These are phyloP conservation scores for Heliconius congener DNA, from an alignment of 1,140 invertebrate species.

Conservation along the genomic window DNA sequence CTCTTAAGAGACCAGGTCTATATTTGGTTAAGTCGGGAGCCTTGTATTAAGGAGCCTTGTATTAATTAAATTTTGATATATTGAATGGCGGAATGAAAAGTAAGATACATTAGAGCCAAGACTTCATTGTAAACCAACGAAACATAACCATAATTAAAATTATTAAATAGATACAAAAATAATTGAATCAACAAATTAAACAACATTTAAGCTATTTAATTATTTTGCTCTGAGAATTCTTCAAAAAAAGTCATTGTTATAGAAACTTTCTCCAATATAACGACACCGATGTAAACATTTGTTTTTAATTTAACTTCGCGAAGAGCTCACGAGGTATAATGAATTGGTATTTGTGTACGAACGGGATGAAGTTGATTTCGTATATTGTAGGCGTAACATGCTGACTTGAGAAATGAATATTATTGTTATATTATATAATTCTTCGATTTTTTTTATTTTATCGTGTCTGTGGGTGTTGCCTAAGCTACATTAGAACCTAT, in stretches of 20 bases:
- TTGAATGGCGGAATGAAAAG: too few species aligned
- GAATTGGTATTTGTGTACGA: slow-evolving; percentile 6
- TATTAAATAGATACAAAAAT: neutral
- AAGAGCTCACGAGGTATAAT: slow-evolving; percentile 8
- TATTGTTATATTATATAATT: neutral
- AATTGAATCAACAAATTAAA: neutral
- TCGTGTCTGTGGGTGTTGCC: too few species aligned
- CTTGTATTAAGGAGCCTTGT: too few species aligned
- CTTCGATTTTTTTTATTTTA: too few species aligned
- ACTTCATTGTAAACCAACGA: too few species aligned
- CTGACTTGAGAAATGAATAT: neutral
- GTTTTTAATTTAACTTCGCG: slow-evolving; percentile 50
- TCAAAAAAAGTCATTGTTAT: neutral
- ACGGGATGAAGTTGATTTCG: neutral
- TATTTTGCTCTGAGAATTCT: neutral
- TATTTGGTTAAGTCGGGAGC: too few species aligned
- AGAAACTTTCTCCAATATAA: slow-evolving; percentile 35
- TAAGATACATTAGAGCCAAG: too few species aligned
- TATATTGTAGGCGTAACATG: slow-evolving; percentile 5
- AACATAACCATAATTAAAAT: neutral
- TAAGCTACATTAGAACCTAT: too few species aligned
- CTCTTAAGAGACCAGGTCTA: too few species aligned
- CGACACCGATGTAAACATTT: slow-evolving; percentile 43
- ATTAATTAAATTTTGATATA: too few species aligned
- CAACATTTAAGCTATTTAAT: neutral